Conservation (phyloP, 2,888 invertebrate species). For the Ophion ventricosus region DNA sequence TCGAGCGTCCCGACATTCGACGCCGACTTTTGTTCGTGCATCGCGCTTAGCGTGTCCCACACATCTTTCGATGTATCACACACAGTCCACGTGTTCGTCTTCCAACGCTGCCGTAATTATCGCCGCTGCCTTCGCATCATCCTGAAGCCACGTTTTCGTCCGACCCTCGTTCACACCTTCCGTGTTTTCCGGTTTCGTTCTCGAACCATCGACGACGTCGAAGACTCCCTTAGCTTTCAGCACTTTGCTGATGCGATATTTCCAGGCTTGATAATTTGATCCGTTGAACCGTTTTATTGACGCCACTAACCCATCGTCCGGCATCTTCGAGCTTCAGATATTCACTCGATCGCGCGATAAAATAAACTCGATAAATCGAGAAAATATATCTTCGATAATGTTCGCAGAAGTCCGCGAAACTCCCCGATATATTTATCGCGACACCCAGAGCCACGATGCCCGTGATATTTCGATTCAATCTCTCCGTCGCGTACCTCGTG, state of each 20-base stretch:
- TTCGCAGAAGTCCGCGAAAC: slow-evolving; percentile 21
- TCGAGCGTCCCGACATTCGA: slow-evolving; percentile 46
- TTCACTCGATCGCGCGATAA: slow-evolving; percentile 10
- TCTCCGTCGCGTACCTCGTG: slow-evolving; percentile 33
- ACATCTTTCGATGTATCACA: slow-evolving; percentile 66
- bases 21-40: slow-evolving; percentile 70
- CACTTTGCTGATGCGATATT: slow-evolving; percentile 34
- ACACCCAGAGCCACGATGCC: slow-evolving; percentile 28
- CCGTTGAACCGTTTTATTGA: slow-evolving; percentile 56
- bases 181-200: slow-evolving; percentile 46
- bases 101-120: slow-evolving; percentile 48
- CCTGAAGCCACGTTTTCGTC: slow-evolving; percentile 49
- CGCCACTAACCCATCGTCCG: slow-evolving; percentile 46
- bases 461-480: slow-evolving; percentile 21
- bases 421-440: neutral
- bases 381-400: slow-evolving; percentile 4
- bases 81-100: slow-evolving; percentile 48
- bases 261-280: slow-evolving; percentile 56
- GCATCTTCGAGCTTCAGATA: slow-evolving; percentile 36
- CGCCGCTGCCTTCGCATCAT: slow-evolving; percentile 59
- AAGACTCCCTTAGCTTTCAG: slow-evolving; percentile 55
- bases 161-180: slow-evolving; percentile 39
- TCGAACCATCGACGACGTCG: slow-evolving; percentile 57
- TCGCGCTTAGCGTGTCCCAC: slow-evolving; percentile 66
- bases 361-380: too few species aligned